These are phyloP conservation scores for Phymatocera aterrima DNA, from an alignment of 2,888 invertebrate genomes.

Conservation along the genomic window DNA sequence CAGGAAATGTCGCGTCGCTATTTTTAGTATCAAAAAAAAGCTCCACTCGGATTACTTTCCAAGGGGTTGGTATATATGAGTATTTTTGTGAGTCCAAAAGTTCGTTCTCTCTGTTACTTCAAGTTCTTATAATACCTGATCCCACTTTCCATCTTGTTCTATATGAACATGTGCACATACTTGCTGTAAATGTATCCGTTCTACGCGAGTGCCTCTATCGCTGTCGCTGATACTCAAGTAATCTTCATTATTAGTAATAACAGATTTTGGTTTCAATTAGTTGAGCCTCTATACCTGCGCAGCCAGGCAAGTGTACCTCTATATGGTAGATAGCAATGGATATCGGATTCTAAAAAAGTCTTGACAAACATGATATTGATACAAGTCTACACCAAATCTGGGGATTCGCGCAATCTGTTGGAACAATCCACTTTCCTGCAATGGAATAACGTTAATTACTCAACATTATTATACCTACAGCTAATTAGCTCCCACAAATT, in stretches of 20 bases:
- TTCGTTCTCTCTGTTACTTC: too few species aligned
- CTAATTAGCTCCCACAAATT: neutral
- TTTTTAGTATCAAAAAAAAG: slow-evolving; percentile 14
- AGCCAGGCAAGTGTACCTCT: neutral
- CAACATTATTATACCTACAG: too few species aligned
- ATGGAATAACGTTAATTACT: neutral
- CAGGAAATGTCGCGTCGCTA: neutral
- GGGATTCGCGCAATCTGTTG: neutral
- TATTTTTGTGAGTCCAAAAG: too few species aligned
- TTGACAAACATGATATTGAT: neutral
- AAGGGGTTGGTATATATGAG: too few species aligned
- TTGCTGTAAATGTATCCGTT: too few species aligned
- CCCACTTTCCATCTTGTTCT: too few species aligned
- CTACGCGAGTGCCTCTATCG: neutral
- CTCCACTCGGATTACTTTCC: neutral
- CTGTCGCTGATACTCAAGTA: neutral
- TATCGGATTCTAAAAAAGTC: neutral
- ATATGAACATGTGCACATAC: too few species aligned
- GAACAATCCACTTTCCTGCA: neutral
- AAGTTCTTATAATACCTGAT: too few species aligned
- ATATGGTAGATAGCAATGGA: neutral
- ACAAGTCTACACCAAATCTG: too few species aligned
- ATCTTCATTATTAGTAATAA: neutral
- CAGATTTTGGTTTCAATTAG: neutral
- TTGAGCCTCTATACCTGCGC: neutral